A percentile compares a stretch with the other conserved stretches of the same genome.
phyloP scores from a whole-genome alignment of 2,113 vertebrate species.

The Labeo rohita region DNA sequence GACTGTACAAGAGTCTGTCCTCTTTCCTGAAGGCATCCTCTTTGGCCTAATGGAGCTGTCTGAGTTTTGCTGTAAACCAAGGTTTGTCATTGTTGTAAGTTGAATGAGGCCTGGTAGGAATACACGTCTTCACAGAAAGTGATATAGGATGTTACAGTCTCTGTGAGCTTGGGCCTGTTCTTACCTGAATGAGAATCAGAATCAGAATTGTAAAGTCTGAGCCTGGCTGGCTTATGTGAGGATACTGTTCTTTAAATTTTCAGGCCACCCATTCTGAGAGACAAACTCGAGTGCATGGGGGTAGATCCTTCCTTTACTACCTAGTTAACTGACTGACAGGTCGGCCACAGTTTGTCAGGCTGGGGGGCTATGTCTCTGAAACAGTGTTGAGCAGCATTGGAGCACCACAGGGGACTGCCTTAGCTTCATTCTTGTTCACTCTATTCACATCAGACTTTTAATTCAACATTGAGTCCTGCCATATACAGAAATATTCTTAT shows the following conservation, averaged over 20 bases:
- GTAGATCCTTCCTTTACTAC: not conserved
- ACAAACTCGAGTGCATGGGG: not conserved
- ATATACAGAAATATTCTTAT: not conserved
- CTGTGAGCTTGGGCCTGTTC: too few relatives aligned
- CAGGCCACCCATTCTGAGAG: not conserved
- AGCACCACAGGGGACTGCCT: not conserved
- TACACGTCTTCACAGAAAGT: too few relatives aligned
- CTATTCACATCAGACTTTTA: not conserved
- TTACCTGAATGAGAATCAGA: too few relatives aligned
- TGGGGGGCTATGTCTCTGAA: not conserved
- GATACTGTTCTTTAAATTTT: not conserved
- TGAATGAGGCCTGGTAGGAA: too few relatives aligned
- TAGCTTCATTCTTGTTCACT: not conserved
- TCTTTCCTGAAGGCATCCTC: too few relatives aligned
- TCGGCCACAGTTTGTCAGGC: not conserved
- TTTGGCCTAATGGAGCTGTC: too few relatives aligned
- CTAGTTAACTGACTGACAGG: not conserved
- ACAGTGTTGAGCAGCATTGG: not conserved
- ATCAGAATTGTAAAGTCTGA: too few relatives aligned
- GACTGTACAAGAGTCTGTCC: too few relatives aligned
- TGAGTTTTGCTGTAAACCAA: too few relatives aligned
- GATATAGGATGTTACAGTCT: too few relatives aligned
- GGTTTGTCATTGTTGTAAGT: too few relatives aligned
- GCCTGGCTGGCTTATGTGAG: too few relatives aligned
- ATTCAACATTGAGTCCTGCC: not conserved